Evolutionary conservation across 2,888 invertebrate genomes (phyloP), one percentile per base, ranked within the genome.

Genomic region (Acrocyrtus sp.): DNA sequence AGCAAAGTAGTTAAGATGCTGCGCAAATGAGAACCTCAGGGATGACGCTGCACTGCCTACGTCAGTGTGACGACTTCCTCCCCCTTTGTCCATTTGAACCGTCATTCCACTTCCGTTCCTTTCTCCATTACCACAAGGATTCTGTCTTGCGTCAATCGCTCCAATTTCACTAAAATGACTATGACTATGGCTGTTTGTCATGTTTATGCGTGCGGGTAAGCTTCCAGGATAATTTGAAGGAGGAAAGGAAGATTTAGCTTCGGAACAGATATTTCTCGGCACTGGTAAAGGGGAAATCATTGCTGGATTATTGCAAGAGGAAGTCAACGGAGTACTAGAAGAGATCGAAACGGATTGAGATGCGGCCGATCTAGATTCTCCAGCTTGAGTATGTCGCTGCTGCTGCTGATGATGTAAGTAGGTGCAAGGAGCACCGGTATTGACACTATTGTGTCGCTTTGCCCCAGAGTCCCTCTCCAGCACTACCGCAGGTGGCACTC

Each of bases 1-100:
- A 12, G 76, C 69, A 63, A 77, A 74, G 57, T 76, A 78, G 47
- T 77, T 77, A 50, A 81, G 76, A 51, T 78, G 77, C 12, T 78
- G 78, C 17, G 79, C 75, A 43, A 78, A 78, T 2, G 78, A 78
- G 43, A 78, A 72, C 34, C 77, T 77, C 22, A 76, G 34, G n/a
- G n/a, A 75, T 8, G 67, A 72, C 6, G 65, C 65, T 34, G 54
- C 41, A n/a, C n/a, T n/a, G n/a, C n/a, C n/a, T n/a, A n/a, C n/a
- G n/a, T n/a, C n/a, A n/a, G n/a, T n/a, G n/a, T n/a, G n/a, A n/a
- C n/a, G n/a, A n/a, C n/a, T n/a, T n/a, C n/a, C n/a, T n/a, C n/a
- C n/a, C n/a, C n/a, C n/a, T n/a, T n/a, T n/a, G n/a, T n/a, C n/a
- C n/a, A n/a, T n/a, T n/a, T n/a, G n/a, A n/a, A n/a, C n/a, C n/a